Percentiles rank a stretch among this genome's conserved stretches.
phyloP scores from a whole-genome alignment of 2,888 invertebrate genomes.

The Drosophila mercatorum region DNA sequence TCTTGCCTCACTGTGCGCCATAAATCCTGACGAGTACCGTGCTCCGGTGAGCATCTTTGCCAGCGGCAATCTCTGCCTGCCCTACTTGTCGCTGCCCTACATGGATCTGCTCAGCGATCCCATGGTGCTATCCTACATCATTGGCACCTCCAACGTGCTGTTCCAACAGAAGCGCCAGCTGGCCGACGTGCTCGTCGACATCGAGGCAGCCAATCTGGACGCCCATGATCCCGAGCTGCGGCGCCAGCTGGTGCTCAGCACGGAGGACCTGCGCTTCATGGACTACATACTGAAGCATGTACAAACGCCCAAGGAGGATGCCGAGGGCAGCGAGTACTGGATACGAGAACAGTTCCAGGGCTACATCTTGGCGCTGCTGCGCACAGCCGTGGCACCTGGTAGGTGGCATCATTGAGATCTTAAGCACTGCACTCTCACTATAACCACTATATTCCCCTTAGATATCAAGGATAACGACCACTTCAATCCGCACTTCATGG shows the following conservation, averaged over 20 bases:
- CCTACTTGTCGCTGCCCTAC: conserved; percentile 97
- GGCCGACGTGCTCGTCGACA: conserved; percentile 96
- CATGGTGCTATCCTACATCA: conserved; percentile 93
- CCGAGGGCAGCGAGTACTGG: conserved; percentile 98
- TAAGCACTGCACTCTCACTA: too few species aligned
- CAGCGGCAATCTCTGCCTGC: conserved; percentile 96
- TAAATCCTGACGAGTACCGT: conserved; percentile 88
- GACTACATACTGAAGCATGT: conserved; percentile 95
- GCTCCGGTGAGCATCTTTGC: conserved; percentile 95
- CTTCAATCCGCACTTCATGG: conserved; percentile 93
- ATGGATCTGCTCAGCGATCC: conserved; percentile 95
- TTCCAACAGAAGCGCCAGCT: conserved; percentile 97
- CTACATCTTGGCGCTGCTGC: conserved; percentile 92
- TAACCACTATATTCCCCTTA: conserved; percentile 73
- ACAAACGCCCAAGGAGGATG: conserved; percentile 88
- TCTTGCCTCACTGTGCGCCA: conserved; percentile 77
- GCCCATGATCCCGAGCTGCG: conserved; percentile 91
- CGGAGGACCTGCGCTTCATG: conserved; percentile 97
- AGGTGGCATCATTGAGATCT: too few species aligned
- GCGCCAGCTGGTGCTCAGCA: conserved; percentile 93
- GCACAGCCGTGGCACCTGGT: conserved; percentile 87
- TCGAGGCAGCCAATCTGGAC: conserved; percentile 94
- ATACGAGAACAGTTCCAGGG: conserved; percentile 96
- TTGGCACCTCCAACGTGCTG: conserved; percentile 99
- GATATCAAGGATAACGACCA: conserved; percentile 92